A percentile compares a stretch with the other conserved stretches of the same genome.
Conservation (phyloP, 2,113 vertebrate genomes). For the Ciconia boyciana region DNA sequence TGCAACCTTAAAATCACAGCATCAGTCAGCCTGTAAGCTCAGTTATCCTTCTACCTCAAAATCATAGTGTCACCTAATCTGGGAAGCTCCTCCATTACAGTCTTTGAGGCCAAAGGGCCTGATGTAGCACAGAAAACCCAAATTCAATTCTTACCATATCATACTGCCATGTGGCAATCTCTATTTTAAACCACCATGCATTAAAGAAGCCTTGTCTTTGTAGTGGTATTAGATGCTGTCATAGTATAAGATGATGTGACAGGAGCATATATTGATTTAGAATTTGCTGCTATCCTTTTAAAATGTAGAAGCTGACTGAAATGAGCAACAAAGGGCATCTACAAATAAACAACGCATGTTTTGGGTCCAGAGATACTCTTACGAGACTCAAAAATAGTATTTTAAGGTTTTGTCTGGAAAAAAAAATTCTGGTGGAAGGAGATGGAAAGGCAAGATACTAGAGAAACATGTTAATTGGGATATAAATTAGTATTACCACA, state of each 20-base stretch:
- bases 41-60: not conserved
- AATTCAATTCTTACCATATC: not conserved
- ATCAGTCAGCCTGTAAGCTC: not conserved
- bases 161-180: not conserved
- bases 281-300: not conserved
- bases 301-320: not conserved
- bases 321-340: not conserved
- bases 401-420: not conserved
- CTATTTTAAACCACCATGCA: not conserved
- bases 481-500: slow-evolving; percentile 3
- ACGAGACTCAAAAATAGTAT: not conserved
- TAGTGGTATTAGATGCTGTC: not conserved
- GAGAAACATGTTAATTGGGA: not conserved
- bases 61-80: not conserved
- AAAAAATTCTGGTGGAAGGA: not conserved
- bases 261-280: not conserved
- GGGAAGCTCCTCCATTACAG: not conserved
- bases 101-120: not conserved
- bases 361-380: not conserved
- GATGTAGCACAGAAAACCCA: not conserved
- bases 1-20: not conserved
- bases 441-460: not conserved
- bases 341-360: not conserved
- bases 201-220: not conserved
- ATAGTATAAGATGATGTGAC: not conserved